Evolutionary conservation across 2,797 vertebrate species (phyloP).

Genomic region (Steatocranus sp.): DNA sequence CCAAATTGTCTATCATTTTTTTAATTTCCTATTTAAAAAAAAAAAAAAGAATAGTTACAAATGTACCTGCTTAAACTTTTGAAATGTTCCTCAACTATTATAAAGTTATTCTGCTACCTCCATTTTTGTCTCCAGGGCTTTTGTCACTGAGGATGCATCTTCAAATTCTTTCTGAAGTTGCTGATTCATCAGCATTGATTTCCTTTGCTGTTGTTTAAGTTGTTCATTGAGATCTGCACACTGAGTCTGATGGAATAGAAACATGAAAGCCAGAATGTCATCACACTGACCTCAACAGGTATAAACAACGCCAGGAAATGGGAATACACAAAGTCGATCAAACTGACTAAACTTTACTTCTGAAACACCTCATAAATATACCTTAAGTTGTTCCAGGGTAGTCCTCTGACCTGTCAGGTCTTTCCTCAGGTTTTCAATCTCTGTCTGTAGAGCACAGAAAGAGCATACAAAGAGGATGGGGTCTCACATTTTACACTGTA

Average conservation of each 20-base stretch:
- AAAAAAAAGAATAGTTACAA: not conserved
- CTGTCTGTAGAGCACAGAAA: constrained; percentile 42
- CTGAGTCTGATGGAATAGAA: constrained; percentile 36
- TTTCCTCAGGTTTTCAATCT: constrained; percentile 51
- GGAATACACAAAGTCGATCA: not conserved
- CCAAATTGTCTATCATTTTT: constrained; percentile 6
- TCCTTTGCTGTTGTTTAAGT: constrained; percentile 25
- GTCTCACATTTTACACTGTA: not conserved
- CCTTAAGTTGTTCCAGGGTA: constrained; percentile 54
- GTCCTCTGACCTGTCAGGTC: constrained; percentile 45
- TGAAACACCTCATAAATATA: constrained; percentile 18
- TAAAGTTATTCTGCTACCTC: constrained; percentile 19
- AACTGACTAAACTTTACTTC: not conserved
- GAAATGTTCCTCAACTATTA: not conserved
- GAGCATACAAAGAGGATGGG: not conserved
- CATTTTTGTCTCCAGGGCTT: constrained; percentile 38
- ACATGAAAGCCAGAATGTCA: not conserved
- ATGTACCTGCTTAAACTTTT: not conserved
- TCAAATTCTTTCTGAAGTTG: constrained; percentile 59
- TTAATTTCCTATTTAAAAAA: constrained; percentile 38
- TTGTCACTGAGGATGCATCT: constrained; percentile 19
- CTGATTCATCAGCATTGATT: constrained; percentile 25
- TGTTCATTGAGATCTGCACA: constrained; percentile 22
- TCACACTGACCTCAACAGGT: not conserved
- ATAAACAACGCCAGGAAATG: not conserved